Base-by-base conservation (phyloP, 2,113 vertebrate genomes). In the Pluvianellus socialis region DNA sequence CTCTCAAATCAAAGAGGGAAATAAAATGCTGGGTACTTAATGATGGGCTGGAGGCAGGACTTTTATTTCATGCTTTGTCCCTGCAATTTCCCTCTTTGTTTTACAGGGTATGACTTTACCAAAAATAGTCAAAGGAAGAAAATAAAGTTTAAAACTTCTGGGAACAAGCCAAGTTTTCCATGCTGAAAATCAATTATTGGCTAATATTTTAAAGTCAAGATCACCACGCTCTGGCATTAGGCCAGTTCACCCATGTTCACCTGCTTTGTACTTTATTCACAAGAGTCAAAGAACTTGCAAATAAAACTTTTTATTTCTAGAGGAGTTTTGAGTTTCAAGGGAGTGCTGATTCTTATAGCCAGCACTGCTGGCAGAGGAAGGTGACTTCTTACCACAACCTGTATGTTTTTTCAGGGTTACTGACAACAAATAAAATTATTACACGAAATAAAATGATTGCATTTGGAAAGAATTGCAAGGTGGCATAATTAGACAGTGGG, bases 401-500 rank as follows among this genome's bases (percentile, higher is more conserved):
- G 10, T 28, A 16, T 32, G 80, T 58, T 90, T 76, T 76, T 62
- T 93, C 93, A 93, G 89, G 17, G 67, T 94, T 87, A 65, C 95
- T 49, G 68, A 75, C 91, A 97, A 91, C 91, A 96, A 97, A 95
- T 61, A 70, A 33, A 79, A 96, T 67, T 67, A 86, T 97, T 97
- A 93, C 63, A 71, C 79, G 95, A 94, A 95, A 97, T 90, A 91
- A 96, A 98, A 95, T 76, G 88, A 95, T 97, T 73, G 94, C 93
- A 96, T 98, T 97, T 97, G 92, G 97, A 97, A 95, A 92, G 97
- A 98, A 95, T 84, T 97, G 97, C 97, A 95, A 98, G 97, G 97
- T 96, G 94, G 97, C 87, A 92, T 95, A 97, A 97, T 97, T 94
- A 98, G 97, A 96, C 97, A 92, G 86, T 86, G 96, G 97, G 94